Evolutionary conservation across 2,113 vertebrate species (phyloP).

Genomic region (Kryptolebias marmoratus): DNA sequence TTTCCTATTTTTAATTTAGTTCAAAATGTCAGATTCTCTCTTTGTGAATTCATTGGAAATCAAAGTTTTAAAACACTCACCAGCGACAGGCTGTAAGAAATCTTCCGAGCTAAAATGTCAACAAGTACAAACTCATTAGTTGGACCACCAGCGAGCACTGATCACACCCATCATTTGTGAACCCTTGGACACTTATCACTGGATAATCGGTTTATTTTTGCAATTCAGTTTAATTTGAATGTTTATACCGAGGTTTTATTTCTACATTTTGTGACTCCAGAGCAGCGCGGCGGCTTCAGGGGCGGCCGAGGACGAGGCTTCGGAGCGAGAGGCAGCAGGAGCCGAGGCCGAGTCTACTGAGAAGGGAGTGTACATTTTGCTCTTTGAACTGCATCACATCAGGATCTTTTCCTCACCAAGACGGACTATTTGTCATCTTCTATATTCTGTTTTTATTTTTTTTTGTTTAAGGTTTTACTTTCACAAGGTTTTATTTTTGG

Average conservation of each 20-base stretch:
- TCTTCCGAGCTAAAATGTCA: too few relatives aligned
- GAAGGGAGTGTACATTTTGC: slow-evolving; percentile 14
- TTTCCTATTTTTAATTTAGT: too few relatives aligned
- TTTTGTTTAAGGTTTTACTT: slow-evolving; percentile 23
- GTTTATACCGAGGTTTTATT: not conserved
- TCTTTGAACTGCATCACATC: slow-evolving; percentile 64
- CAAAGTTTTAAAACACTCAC: too few relatives aligned
- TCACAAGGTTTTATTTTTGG: slow-evolving; percentile 9
- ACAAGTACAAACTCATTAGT: too few relatives aligned
- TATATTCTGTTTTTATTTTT: not conserved
- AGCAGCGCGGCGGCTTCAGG: slow-evolving; percentile 94
- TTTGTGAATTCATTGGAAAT: too few relatives aligned
- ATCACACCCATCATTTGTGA: not conserved
- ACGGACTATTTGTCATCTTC: slow-evolving; percentile 42
- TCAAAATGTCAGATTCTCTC: not conserved
- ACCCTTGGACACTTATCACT: not conserved
- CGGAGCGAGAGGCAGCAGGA: slow-evolving; percentile 91
- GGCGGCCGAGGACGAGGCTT: slow-evolving; percentile 92
- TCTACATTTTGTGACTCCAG: slow-evolving; percentile 74
- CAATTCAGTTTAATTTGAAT: not conserved
- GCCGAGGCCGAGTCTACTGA: slow-evolving; percentile 95
- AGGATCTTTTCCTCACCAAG: slow-evolving; percentile 27
- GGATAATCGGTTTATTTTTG: not conserved
- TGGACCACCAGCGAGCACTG: too few relatives aligned
- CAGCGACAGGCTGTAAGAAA: too few relatives aligned